Evolutionary conservation across 2,113 vertebrate genomes (phyloP).

Genomic region (Ctenodactylus gundi): DNA sequence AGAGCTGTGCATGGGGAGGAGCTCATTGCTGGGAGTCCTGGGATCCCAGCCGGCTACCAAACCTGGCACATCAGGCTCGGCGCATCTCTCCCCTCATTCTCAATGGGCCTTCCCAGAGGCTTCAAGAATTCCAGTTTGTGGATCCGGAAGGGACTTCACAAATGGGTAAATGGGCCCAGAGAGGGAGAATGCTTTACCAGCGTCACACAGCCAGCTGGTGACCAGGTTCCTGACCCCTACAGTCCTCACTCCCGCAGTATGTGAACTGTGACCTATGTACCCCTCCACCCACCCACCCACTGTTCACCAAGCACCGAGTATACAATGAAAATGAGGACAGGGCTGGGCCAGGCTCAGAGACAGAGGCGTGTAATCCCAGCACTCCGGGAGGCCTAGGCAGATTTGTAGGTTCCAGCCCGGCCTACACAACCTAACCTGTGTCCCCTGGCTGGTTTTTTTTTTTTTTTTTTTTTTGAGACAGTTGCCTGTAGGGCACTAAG

Average conservation of each 20-base stretch:
- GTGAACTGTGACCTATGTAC: background rate
- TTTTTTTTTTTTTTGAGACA: too few species aligned
- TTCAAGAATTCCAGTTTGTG: background rate
- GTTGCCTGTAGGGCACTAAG: too few species aligned
- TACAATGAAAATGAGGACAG: background rate
- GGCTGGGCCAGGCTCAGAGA: background rate
- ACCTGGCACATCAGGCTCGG: background rate
- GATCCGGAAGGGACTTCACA: background rate
- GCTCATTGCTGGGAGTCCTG: background rate
- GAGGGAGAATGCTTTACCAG: background rate
- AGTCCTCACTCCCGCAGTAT: background rate
- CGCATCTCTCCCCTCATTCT: background rate
- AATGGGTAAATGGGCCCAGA: background rate
- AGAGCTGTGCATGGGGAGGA: background rate
- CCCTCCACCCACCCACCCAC: background rate
- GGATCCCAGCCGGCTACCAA: background rate
- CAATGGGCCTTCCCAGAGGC: background rate
- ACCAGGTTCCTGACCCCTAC: background rate
- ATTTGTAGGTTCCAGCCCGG: too few species aligned
- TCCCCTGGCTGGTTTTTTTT: too few species aligned
- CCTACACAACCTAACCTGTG: too few species aligned
- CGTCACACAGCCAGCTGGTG: background rate
- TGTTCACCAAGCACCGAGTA: background rate
- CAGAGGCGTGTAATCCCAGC: too few species aligned
- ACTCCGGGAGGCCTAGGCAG: too few species aligned